Percentiles rank a stretch among this genome's conserved stretches.
These are phyloP conservation scores for Isurus oxyrinchus DNA, from an alignment of 2,113 vertebrate species.

Conservation along the genomic window DNA sequence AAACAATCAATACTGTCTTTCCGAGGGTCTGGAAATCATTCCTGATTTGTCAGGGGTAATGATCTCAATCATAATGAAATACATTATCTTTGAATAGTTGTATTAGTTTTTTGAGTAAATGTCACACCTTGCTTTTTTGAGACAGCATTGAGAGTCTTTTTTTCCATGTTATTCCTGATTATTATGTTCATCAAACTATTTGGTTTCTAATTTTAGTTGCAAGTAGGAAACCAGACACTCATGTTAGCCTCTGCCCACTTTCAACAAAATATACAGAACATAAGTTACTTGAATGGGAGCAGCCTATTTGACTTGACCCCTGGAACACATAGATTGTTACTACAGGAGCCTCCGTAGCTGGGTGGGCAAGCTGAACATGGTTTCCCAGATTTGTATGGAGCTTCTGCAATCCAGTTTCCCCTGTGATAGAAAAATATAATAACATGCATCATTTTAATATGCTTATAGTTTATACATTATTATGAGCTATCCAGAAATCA, in stretches of 20 bases:
- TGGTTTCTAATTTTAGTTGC: background rate
- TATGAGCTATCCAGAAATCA: background rate
- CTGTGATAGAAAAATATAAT: constrained; percentile 48
- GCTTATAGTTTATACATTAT: background rate
- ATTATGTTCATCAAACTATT: background rate
- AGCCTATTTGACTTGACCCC: constrained; percentile 57
- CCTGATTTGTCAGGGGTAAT: background rate
- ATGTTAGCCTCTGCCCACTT: background rate
- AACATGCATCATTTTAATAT: background rate
- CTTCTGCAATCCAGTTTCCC: constrained; percentile 83
- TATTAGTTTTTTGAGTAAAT: background rate
- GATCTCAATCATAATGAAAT: background rate
- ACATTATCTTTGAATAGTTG: background rate
- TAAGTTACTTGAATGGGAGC: background rate
- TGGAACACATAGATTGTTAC: constrained; percentile 71
- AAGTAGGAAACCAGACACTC: background rate
- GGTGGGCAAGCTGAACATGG: constrained; percentile 77
- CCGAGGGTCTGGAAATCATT: background rate
- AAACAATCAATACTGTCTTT: background rate
- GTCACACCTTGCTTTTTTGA: background rate
- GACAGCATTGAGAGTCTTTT: background rate
- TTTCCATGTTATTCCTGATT: background rate
- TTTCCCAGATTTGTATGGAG: constrained; percentile 68
- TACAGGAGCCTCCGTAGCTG: constrained; percentile 67
- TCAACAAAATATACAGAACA: background rate